Evolutionary conservation across 2,113 vertebrate genomes (phyloP).

Genomic region (Patagioenas fasciata): DNA sequence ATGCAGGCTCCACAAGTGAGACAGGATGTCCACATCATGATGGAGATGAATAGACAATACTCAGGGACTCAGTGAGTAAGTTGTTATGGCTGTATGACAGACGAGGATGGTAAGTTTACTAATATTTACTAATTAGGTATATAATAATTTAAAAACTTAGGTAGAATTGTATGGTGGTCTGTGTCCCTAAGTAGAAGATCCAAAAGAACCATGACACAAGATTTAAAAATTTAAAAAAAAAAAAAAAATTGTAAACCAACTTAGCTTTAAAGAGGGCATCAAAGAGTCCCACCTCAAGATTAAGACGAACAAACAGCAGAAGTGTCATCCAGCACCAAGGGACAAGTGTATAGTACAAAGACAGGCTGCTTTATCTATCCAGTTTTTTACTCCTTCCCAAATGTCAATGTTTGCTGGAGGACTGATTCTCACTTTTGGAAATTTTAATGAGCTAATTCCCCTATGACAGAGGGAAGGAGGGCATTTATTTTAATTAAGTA

Average conservation of each 20-base stretch:
- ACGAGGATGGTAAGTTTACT: background rate
- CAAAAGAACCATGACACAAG: background rate
- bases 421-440: slow-evolving; percentile 14
- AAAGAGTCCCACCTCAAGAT: background rate
- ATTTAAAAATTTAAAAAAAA: background rate
- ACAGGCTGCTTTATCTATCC: background rate
- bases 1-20: background rate
- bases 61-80: background rate
- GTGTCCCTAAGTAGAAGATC: background rate
- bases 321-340: background rate
- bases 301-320: background rate
- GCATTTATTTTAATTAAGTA: slow-evolving; percentile 28
- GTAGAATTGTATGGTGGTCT: background rate
- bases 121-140: background rate
- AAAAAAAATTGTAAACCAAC: background rate
- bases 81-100: background rate
- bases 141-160: background rate
- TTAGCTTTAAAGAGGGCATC: background rate
- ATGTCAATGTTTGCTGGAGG: slow-evolving; percentile 49
- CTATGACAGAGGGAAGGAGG: background rate
- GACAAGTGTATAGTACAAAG: background rate
- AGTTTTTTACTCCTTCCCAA: background rate
- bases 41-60: background rate
- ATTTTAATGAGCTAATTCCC: slow-evolving; percentile 11
- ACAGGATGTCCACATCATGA: background rate